Base-by-base conservation (phyloP, 2,113 vertebrate genomes). In the Triplophysa rosa region DNA sequence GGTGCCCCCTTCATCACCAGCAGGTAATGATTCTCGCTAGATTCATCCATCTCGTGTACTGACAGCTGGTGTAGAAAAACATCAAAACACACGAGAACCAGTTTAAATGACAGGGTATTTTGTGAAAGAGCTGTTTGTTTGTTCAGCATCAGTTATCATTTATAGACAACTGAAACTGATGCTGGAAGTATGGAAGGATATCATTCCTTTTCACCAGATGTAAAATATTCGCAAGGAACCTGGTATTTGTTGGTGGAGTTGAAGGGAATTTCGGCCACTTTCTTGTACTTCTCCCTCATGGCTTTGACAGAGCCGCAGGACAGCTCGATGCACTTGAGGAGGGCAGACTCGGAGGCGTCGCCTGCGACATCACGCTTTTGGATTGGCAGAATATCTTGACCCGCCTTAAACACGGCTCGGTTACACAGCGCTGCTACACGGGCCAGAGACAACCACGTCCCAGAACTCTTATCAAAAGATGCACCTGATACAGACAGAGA, bases 1-100 rank as follows among this genome's bases (percentile, higher is more conserved):
- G 96, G 96, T 0, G 96, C 96, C 0, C 96, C 96, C 93, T 97
- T 97, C 95, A 97, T 97, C 86, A 97, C 95, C 84, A 97, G 90
- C 86, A 97, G 87, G 92, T 95, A 96, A 23, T 89, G 93, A 81
- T 92, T 94, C 65, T 96, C 94, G 0, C 85, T 92, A 76, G 91
- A 90, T 1, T 95, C 95, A 49, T 95, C 95, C 0, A 86, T 87
- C 86, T 97, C 95, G 0, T 95, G 94, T 77, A 94, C 92, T 13
- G 94, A 94, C 5, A 94, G 90, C 94, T 94, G 84, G 6, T 56
- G 42, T 37, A 33, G 2, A 58, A 58, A 58, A n/a, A 85, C 29
- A 23, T 33, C 61, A 14, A 40, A 1, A 0, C 0, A 9, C 2
- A 49, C 21, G 29, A 68, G 5, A 37, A 5, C 8, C 12, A 67